Evolutionary conservation across 1,140 invertebrate genomes (phyloP).

Genomic region (Drosophila trapezifrons): DNA sequence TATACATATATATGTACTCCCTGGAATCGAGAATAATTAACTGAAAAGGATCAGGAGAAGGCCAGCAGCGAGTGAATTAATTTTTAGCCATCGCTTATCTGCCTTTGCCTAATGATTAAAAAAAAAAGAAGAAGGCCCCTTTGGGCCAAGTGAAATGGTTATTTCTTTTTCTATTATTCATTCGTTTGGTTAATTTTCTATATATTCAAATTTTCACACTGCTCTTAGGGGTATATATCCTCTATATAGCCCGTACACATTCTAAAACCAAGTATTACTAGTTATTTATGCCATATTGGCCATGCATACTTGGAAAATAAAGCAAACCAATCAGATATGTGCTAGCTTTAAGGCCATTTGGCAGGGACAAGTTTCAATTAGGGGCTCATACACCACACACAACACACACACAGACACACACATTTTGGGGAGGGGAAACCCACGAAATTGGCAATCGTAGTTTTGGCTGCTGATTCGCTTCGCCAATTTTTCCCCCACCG

Average conservation of each 20-base stretch:
- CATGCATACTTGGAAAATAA: background rate
- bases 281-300: too few species aligned
- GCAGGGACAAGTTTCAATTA: conserved; percentile 34
- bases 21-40: conserved; percentile 34
- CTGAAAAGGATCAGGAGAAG: conserved; percentile 23
- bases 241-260: too few species aligned
- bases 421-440: conserved; percentile 7
- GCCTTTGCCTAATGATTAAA: conserved; percentile 9
- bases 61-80: conserved; percentile 25
- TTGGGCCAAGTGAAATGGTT: background rate
- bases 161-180: background rate
- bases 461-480: conserved; percentile 32
- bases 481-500: conserved; percentile 8
- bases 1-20: background rate
- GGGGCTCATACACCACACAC: background rate
- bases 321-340: background rate
- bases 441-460: conserved; percentile 50
- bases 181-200: background rate
- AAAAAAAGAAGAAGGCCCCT: background rate
- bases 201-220: too few species aligned
- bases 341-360: conserved; percentile 6
- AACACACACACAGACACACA: conserved; percentile 10
- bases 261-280: too few species aligned
- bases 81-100: conserved; percentile 6
- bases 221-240: too few species aligned